Conservation (phyloP, 2,113 vertebrate genomes). For the Labeo catla region DNA sequence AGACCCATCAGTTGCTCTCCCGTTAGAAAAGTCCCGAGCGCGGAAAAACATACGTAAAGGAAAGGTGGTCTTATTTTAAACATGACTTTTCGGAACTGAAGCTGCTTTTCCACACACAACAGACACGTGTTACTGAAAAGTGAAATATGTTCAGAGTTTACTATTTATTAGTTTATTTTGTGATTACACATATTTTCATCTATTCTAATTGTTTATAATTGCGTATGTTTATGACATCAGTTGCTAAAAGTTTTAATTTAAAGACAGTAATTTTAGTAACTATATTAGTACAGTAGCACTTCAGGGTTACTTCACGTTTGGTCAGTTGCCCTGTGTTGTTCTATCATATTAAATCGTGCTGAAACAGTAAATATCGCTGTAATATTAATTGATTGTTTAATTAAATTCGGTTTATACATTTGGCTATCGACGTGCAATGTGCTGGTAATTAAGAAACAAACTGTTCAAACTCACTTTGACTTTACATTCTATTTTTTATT, state of each 20-base stretch:
- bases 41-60: neutral
- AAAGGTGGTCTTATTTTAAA: neutral
- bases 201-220: too few species aligned
- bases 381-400: neutral
- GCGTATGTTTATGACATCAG: neutral
- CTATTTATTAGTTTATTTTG: neutral
- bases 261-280: neutral
- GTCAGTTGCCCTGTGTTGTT: neutral
- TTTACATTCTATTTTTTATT: neutral
- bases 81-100: neutral
- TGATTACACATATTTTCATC: neutral
- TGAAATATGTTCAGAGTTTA: neutral
- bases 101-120: neutral
- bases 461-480: neutral
- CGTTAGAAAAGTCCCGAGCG: neutral
- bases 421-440: neutral
- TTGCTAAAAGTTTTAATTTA: neutral
- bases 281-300: neutral
- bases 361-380: neutral
- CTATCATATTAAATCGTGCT: neutral
- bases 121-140: neutral
- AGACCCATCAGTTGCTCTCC: constrained; percentile 5
- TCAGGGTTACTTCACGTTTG: neutral
- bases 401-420: neutral
- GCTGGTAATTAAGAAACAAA: neutral